Evolutionary conservation across 2,113 vertebrate species (phyloP).

Genomic region (Tinamus guttatus): DNA sequence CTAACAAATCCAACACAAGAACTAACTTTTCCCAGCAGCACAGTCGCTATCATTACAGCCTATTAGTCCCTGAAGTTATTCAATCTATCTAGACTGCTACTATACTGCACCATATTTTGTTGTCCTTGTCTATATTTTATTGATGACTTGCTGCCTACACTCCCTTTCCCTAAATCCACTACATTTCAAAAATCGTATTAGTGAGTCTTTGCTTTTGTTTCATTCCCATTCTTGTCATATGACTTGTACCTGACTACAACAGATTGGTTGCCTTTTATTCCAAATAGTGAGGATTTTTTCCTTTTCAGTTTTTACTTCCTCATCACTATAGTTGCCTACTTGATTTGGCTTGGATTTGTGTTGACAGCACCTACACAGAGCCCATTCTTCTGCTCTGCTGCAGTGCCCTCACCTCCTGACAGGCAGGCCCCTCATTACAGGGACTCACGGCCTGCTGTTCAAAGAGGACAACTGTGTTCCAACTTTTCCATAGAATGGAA

Average conservation of each 20-base stretch:
- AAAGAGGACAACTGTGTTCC: not conserved
- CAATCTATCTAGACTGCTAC: not conserved
- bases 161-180: not conserved
- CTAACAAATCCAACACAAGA: not conserved
- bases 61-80: not conserved
- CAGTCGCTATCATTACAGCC: not conserved
- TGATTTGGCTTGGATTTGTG: not conserved
- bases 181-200: not conserved
- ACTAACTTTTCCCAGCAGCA: not conserved
- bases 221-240: not conserved
- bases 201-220: not conserved
- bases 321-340: not conserved
- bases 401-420: not conserved
- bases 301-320: not conserved
- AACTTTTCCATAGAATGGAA: not conserved
- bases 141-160: not conserved
- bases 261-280: not conserved
- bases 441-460: not conserved
- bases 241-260: not conserved
- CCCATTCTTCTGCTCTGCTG: not conserved
- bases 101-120: not conserved
- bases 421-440: not conserved
- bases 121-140: not conserved
- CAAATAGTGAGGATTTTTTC: not conserved
- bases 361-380: not conserved